These are phyloP conservation scores for Coleophora deauratella DNA, from an alignment of 2,888 invertebrate genomes.

Conservation along the genomic window DNA sequence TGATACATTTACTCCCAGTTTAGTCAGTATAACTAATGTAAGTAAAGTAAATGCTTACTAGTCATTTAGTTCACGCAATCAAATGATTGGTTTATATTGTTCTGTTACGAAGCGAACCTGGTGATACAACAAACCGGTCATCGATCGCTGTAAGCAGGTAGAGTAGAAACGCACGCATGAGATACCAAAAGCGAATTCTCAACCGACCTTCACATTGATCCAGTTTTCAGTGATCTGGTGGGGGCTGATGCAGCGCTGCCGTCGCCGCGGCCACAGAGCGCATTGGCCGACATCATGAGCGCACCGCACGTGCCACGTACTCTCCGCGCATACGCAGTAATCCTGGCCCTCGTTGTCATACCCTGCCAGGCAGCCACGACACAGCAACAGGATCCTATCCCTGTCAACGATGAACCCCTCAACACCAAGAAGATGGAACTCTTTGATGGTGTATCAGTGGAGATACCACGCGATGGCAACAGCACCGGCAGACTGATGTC, in stretches of 20 bases:
- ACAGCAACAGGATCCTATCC: constrained; percentile 12
- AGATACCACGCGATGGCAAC: constrained; percentile 37
- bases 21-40: too few species aligned
- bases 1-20: too few species aligned
- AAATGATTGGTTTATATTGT: too few species aligned
- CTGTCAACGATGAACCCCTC: constrained; percentile 13
- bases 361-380: constrained; percentile 22
- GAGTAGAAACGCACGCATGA: too few species aligned
- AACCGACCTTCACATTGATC: constrained; percentile 3
- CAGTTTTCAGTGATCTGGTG: constrained; percentile 8
- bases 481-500: constrained; percentile 40
- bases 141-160: too few species aligned
- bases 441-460: constrained; percentile 46
- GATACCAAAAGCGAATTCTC: constrained; percentile 1
- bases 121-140: too few species aligned
- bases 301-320: constrained; percentile 31
- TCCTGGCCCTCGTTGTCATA: constrained; percentile 11
- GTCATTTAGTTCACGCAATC: too few species aligned
- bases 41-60: too few species aligned
- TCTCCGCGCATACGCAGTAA: constrained; percentile 25
- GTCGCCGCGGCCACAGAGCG: constrained; percentile 29
- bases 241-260: constrained; percentile 3
- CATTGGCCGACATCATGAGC: constrained; percentile 46
- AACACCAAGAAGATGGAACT: constrained; percentile 40
- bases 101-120: too few species aligned